Base-by-base conservation (phyloP, 2,113 vertebrate genomes). In the Myotis lucifugus region DNA sequence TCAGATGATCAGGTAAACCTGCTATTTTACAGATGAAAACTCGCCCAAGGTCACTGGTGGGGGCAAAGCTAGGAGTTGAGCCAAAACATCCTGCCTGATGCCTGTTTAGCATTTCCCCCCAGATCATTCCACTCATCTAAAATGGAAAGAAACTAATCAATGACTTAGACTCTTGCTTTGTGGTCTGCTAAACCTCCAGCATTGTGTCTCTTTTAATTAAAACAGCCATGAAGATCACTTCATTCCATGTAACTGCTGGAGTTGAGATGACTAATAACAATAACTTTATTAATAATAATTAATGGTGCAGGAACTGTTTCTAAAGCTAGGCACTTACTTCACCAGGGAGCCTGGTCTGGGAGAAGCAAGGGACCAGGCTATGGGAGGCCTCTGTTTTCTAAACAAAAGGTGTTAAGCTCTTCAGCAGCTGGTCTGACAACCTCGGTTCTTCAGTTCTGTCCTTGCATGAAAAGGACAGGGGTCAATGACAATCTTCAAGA, bases 271-370 rank as follows among this genome's bases (percentile, higher is more conserved):
- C 67, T 78, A 88, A 56, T 54, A 72, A 46, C 7, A 21, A 32
- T 46, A 59, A 56, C 8, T 82, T 82, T 67, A 77, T 69, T 82
- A 90, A 64, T 54, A 84, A 61, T 32, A 82, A 82, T 61, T 42
- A 82, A 42, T 64, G 77, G 14, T 73, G 69, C 66, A 56, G 74
- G 93, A 92, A 78, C 12, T 77, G 50, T 66, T 74, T 95, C 52
- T 82, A 52, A 92, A 88, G 88, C 37, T 84, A 40, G 79, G 67
- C 48, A 34, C 42, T 76, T 95, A 76, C 66, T n/a, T 74, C n/a
- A 1, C 25, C 73, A 42, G 79, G 64, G 77, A 95, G 70, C 12
- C 21, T 70, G 27, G 32, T 61, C 52, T n/a, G 14, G 27, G 11
- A 79, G 54, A 66, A 59, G 25, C 21, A 74, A 25, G 46, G 90